phyloP scores from a whole-genome alignment of 2,888 invertebrate species.

The Heliconius cydno region DNA sequence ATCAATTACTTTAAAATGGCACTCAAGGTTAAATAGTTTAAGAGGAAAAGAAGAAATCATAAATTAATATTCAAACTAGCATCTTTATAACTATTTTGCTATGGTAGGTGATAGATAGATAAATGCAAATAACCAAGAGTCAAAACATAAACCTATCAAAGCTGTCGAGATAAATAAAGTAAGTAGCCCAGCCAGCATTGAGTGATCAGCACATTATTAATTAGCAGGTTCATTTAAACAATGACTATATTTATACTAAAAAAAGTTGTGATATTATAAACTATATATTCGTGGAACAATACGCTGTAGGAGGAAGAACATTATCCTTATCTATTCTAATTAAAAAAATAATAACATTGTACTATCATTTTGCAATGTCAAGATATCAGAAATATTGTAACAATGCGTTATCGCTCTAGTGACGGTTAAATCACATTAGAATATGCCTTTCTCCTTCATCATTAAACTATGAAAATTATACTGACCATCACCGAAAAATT shows the following conservation, averaged over 20 bases:
- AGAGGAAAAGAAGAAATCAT: background rate
- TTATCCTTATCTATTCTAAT: constrained; percentile 15
- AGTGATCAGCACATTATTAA: constrained; percentile 40
- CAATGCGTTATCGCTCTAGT: constrained; percentile 19
- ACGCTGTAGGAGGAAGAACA: background rate
- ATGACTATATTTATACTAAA: constrained; percentile 8
- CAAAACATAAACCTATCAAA: background rate
- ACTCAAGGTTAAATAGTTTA: constrained; percentile 23
- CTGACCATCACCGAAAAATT: constrained; percentile 80
- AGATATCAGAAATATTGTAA: constrained; percentile 16
- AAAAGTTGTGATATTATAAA: constrained; percentile 15
- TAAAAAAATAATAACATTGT: constrained; percentile 19
- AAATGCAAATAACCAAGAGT: background rate
- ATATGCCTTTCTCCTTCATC: constrained; percentile 44
- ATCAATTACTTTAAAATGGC: constrained; percentile 27
- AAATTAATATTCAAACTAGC: background rate
- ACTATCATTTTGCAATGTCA: constrained; percentile 3
- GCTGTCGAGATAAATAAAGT: background rate
- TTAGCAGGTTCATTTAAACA: constrained; percentile 24
- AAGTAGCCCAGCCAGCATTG: constrained; percentile 1
- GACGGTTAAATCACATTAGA: constrained; percentile 29
- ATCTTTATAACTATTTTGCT: background rate
- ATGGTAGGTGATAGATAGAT: constrained; percentile 13
- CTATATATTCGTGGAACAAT: background rate
- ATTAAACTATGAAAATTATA: constrained; percentile 52